Evolutionary conservation across 2,797 vertebrate species (phyloP).

Genomic region (Platalea minor): DNA sequence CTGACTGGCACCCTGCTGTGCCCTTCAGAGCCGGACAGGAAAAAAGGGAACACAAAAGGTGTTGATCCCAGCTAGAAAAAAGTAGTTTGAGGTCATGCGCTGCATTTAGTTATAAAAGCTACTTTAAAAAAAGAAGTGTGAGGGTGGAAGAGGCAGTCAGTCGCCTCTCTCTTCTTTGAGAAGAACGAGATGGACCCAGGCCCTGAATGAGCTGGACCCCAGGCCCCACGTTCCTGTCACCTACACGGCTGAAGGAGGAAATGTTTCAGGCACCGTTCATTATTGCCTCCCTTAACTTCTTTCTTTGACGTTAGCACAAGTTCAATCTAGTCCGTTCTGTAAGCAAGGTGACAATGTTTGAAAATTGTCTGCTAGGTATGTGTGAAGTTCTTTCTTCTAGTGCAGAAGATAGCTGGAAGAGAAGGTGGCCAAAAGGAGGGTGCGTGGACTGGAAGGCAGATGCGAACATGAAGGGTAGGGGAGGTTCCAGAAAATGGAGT

Average conservation of each 20-base stretch:
- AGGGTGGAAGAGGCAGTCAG: background rate
- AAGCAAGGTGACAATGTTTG: background rate
- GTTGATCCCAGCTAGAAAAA: background rate
- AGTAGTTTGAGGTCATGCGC: background rate
- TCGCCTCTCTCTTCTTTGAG: background rate
- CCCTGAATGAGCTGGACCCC: background rate
- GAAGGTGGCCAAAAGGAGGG: background rate
- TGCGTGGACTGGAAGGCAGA: background rate
- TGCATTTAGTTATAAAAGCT: background rate
- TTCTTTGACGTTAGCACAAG: background rate
- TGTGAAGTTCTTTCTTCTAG: background rate
- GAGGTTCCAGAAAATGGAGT: background rate
- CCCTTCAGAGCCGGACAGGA: no score
- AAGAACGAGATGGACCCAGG: no score
- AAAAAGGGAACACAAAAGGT: background rate
- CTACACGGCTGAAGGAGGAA: background rate
- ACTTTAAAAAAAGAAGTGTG: background rate
- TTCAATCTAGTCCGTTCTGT: background rate
- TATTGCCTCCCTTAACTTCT: background rate
- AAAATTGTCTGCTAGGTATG: background rate
- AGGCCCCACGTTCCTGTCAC: background rate
- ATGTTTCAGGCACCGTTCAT: rapidly evolving
- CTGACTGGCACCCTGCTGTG: background rate
- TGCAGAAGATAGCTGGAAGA: background rate
- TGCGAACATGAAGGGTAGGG: background rate